Percentiles rank a stretch among this genome's conserved stretches.
Evolutionary conservation across 2,113 vertebrate genomes (phyloP).

Genomic region (Puma concolor): DNA sequence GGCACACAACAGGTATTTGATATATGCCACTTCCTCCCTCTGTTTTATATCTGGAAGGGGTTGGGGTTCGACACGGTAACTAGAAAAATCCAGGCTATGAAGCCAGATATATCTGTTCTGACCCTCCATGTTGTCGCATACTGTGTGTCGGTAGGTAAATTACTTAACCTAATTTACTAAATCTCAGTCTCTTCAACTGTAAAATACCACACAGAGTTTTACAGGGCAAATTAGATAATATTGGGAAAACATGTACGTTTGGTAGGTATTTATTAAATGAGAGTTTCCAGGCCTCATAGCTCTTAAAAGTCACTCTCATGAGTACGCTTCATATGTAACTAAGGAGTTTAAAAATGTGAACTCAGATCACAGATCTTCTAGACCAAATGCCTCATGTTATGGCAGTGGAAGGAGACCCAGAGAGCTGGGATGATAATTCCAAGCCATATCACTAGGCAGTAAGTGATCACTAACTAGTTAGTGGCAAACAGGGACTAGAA

Average conservation of each 20-base stretch:
- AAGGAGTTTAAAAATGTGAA: background rate
- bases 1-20: background rate
- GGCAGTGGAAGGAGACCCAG: background rate
- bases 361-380: background rate
- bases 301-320: conserved; percentile 21
- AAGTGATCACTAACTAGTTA: background rate
- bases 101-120: background rate
- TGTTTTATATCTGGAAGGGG: background rate
- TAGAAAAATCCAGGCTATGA: background rate
- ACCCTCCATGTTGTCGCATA: background rate
- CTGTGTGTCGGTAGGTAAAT: background rate
- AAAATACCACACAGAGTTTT: conserved; percentile 49
- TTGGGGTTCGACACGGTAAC: background rate
- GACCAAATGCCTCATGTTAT: background rate
- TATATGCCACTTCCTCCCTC: background rate
- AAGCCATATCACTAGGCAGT: background rate
- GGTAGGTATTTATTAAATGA: conserved; percentile 44
- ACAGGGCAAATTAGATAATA: conserved; percentile 39
- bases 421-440: background rate
- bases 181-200: conserved; percentile 16
- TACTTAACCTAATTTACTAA: conserved; percentile 45
- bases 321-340: background rate
- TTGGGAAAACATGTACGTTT: conserved; percentile 23
- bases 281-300: background rate
- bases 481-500: background rate